Base-by-base conservation (phyloP, 2,888 invertebrate genomes). In the Esperia sulphurella region DNA sequence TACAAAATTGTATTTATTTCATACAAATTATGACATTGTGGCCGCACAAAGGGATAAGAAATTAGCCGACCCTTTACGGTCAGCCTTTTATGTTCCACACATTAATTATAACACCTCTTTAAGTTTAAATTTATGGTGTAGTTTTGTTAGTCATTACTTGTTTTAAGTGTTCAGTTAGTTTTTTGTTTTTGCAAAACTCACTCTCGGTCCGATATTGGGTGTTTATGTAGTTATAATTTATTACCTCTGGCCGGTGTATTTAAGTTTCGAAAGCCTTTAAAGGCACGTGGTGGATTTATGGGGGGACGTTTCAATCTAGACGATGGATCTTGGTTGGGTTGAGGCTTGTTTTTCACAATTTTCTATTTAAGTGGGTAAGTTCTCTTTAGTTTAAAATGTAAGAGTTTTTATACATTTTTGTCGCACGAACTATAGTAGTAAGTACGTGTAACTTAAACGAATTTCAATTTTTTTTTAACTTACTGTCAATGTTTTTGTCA, bases 61-160 rank as follows among this genome's bases (percentile, higher is more conserved):
- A 84, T 82, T 78, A 80, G 70, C 75, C 63, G 61, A 57, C 75
- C 75, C 57, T 78, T 79, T 80, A 79, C 74, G 68, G 71, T 76
- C 78, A 77, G 72, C 76, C 76, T 79, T 84, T 84, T 80, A 79
- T 65, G 79, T 79, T 71, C 56, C 65, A 60, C 75, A 83, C 87
- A 86, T 85, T 83, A 86, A 87, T 87, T 86, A 87, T 86, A 82
- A 86, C 88, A 87, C 88, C 87, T 88, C 83, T 79, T 89, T 87
- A 86, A 71, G 69, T 75, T 80, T 63, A 81, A 83, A 87, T 89
- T 89, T 88, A 88, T 85, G 65, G 72, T 65, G 71, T 69, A 71
- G 75, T 83, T 85, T 83, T 82, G 81, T 83, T 80, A 68, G 75
- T 81, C 78, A 82, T 86, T 85, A 81, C 71, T 66, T 64, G 61